Conservation (phyloP, 2,888 invertebrate genomes). For the Drosophila formosana region DNA sequence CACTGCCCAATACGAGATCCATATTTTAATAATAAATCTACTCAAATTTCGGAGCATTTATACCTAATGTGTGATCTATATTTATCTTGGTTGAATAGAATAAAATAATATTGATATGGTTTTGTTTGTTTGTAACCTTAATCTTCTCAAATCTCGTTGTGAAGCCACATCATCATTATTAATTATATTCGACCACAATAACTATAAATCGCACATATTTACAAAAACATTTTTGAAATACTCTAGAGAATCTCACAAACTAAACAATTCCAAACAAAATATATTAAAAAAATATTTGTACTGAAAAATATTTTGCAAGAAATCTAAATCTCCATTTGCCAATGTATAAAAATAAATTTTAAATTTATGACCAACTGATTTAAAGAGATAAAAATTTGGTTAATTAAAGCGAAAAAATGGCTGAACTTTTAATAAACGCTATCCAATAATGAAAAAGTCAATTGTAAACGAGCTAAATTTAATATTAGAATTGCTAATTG, state of each 20-base stretch:
- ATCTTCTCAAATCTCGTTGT: too few relatives aligned
- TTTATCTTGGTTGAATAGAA: too few relatives aligned
- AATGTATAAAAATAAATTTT: conserved; percentile 44
- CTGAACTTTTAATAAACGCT: conserved; percentile 18
- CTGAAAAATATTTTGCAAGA: conserved; percentile 3
- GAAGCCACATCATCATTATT: too few relatives aligned
- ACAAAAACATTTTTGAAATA: conserved; percentile 37
- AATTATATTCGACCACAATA: too few relatives aligned
- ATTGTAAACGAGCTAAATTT: conserved; percentile 64
- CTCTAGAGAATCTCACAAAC: conserved; percentile 19
- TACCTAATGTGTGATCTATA: conserved; percentile 4
- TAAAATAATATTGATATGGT: too few relatives aligned
- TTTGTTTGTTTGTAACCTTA: too few relatives aligned
- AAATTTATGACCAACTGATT: conserved; percentile 7
- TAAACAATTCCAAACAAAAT: conserved; percentile 7
- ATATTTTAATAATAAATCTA: conserved; percentile 28
- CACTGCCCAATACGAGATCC: conserved; percentile 38
- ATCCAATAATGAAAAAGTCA: conserved; percentile 50
- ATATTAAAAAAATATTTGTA: conserved; percentile 6
- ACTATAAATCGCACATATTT: too few relatives aligned
- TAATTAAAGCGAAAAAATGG: conserved; percentile 21
- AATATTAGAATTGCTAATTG: conserved; percentile 5
- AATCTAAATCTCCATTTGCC: conserved; percentile 63
- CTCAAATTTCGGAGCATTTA: conserved; percentile 38
- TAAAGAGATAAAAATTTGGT: conserved; percentile 28